Percentiles rank a stretch among this genome's conserved stretches.
phyloP scores from a whole-genome alignment of 2,113 vertebrate genomes.

The Nerophis ophidion region DNA sequence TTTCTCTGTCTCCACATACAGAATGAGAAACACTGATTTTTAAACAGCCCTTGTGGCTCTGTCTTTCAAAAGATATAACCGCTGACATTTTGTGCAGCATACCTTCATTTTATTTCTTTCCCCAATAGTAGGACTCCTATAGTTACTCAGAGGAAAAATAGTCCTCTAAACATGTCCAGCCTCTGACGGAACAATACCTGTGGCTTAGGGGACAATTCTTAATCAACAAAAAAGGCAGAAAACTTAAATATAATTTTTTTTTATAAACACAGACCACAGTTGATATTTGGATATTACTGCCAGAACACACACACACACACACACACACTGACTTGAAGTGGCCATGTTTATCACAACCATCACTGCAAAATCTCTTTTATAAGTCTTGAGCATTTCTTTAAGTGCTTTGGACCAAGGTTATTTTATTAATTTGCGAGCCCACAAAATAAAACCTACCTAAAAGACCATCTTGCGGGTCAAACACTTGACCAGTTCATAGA shows the following conservation, averaged over 20 bases:
- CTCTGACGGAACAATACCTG: slow-evolving; percentile 45
- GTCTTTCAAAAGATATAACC: slow-evolving; percentile 5
- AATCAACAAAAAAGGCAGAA: slow-evolving; percentile 15
- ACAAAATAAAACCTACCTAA: slow-evolving; percentile 25
- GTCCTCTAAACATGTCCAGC: slow-evolving; percentile 17
- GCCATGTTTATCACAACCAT: background rate
- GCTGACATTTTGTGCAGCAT: background rate
- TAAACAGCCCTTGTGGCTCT: slow-evolving; percentile 11
- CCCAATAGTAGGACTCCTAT: background rate
- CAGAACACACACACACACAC: too few relatives aligned
- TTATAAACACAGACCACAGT: background rate
- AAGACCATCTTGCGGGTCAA: slow-evolving; percentile 53
- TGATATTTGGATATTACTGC: background rate
- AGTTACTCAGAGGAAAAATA: background rate
- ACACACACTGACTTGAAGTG: background rate
- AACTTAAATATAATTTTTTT: background rate
- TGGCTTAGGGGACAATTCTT: slow-evolving; percentile 32
- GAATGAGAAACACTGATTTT: slow-evolving; percentile 29
- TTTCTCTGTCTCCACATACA: slow-evolving; percentile 42
- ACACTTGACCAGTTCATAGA: slow-evolving; percentile 52
- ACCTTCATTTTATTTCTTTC: background rate
- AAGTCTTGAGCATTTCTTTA: slow-evolving; percentile 1
- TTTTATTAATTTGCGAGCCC: slow-evolving; percentile 45
- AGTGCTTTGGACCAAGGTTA: slow-evolving; percentile 54
- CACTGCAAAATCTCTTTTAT: background rate